Percentiles rank a stretch among this genome's conserved stretches.
These are phyloP conservation scores for Mesorhabditis belari DNA, from an alignment of 2,888 invertebrate genomes.

Conservation along the genomic window DNA sequence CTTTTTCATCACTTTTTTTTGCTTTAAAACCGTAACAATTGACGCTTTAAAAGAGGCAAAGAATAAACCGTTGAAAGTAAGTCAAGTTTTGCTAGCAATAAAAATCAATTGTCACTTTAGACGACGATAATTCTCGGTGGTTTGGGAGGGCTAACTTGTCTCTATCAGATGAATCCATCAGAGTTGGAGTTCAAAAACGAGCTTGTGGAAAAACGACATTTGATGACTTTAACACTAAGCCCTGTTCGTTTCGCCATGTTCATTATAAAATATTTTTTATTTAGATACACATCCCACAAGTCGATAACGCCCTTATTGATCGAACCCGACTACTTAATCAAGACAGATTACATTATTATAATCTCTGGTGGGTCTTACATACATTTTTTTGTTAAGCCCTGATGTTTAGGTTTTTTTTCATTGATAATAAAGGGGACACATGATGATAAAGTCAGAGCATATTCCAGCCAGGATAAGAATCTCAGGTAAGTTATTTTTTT, in stretches of 20 bases:
- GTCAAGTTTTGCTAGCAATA: background rate
- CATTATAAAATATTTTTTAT: background rate
- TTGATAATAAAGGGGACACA: slow-evolving; percentile 29
- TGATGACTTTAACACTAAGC: slow-evolving; percentile 35
- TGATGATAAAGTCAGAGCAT: slow-evolving; percentile 30
- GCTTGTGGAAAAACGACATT: slow-evolving; percentile 31
- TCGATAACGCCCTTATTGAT: slow-evolving; percentile 16
- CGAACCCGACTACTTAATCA: slow-evolving; percentile 26
- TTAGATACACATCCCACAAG: background rate
- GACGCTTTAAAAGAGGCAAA: background rate
- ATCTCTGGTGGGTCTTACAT: slow-evolving; percentile 19
- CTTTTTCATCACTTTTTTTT: too few species aligned
- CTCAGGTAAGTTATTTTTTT: too few species aligned
- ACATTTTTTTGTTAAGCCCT: background rate
- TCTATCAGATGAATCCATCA: slow-evolving; percentile 34
- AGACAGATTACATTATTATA: slow-evolving; percentile 37
- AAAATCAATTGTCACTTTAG: slow-evolving; percentile 2
- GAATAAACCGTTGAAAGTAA: background rate
- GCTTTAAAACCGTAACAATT: background rate
- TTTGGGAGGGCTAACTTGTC: slow-evolving; percentile 26
- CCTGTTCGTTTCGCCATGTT: slow-evolving; percentile 11
- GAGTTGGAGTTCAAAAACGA: slow-evolving; percentile 28
- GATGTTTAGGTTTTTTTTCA: slow-evolving; percentile 26
- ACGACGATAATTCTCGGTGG: slow-evolving; percentile 12
- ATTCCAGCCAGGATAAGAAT: background rate